phyloP scores from a whole-genome alignment of 2,888 invertebrate genomes.

The Sinohyriopsis cumingii region DNA sequence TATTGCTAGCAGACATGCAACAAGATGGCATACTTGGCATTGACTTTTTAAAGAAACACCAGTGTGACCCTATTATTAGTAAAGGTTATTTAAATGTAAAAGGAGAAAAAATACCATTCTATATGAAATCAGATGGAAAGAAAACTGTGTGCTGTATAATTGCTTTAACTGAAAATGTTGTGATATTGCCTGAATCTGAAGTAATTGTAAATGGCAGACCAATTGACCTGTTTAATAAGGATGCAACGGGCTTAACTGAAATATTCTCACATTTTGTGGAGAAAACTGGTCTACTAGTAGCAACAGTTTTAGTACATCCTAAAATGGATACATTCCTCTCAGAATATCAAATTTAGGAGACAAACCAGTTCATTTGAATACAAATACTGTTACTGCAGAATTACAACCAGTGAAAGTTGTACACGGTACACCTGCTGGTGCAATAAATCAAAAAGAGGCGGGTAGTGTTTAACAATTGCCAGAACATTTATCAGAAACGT shows the following conservation, averaged over 20 bases:
- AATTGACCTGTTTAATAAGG: background rate
- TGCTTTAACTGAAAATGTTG: slow-evolving; percentile 6
- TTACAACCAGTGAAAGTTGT: slow-evolving; percentile 6
- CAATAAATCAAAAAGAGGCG: too few relatives aligned
- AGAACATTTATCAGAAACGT: slow-evolving; percentile 2
- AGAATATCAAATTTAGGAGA: slow-evolving; percentile 7
- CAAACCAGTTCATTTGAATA: slow-evolving; percentile 6
- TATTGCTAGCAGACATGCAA: too few relatives aligned
- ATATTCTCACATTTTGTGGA: background rate
- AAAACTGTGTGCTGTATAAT: slow-evolving; percentile 6
- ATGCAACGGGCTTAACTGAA: slow-evolving; percentile 3
- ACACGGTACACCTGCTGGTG: background rate
- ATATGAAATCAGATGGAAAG: background rate
- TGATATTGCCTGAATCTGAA: slow-evolving; percentile 6
- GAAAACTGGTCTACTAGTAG: slow-evolving; percentile 10
- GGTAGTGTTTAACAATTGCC: background rate
- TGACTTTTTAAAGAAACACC: too few relatives aligned
- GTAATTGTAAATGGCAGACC: slow-evolving; percentile 10
- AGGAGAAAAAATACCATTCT: too few relatives aligned
- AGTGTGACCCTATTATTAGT: too few relatives aligned
- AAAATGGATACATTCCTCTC: slow-evolving; percentile 14
- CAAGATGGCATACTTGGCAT: too few relatives aligned
- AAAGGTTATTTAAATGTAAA: too few relatives aligned
- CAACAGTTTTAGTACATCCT: slow-evolving; percentile 12
- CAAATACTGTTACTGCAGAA: slow-evolving; percentile 10